A percentile compares a stretch with the other conserved stretches of the same genome.
Conservation (phyloP, 2,113 vertebrate species). For the Lynx canadensis region DNA sequence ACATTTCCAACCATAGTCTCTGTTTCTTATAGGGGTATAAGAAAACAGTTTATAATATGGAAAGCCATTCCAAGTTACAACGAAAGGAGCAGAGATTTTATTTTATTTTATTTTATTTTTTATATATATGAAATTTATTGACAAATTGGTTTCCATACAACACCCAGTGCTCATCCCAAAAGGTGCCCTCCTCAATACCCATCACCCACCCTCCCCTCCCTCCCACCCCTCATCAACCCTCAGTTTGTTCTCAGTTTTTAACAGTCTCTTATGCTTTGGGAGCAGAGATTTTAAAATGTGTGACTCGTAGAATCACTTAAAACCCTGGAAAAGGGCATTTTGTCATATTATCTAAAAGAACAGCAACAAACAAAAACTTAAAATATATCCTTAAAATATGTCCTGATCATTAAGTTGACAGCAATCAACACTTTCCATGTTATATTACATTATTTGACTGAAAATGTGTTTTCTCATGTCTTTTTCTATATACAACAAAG, state of each 20-base stretch:
- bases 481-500: not conserved
- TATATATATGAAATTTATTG: too few relatives aligned
- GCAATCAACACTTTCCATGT: not conserved
- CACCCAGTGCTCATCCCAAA: too few relatives aligned
- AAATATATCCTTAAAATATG: not conserved
- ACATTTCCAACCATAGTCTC: not conserved
- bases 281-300: slow-evolving; percentile 32
- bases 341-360: not conserved
- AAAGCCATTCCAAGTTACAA: slow-evolving; percentile 41
- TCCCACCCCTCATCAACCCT: too few relatives aligned
- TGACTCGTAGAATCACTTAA: slow-evolving; percentile 19
- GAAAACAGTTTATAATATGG: slow-evolving; percentile 21
- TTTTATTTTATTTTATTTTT: too few relatives aligned
- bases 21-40: not conserved
- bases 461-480: slow-evolving; percentile 24
- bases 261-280: too few relatives aligned
- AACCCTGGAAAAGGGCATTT: not conserved
- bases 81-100: slow-evolving; percentile 28
- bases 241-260: too few relatives aligned
- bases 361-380: not conserved
- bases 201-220: too few relatives aligned
- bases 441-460: slow-evolving; percentile 10
- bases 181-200: too few relatives aligned
- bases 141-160: too few relatives aligned
- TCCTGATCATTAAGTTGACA: slow-evolving; percentile 23